phyloP scores from a whole-genome alignment of 2,113 vertebrate species.

The Paramormyrops kingsleyae region DNA sequence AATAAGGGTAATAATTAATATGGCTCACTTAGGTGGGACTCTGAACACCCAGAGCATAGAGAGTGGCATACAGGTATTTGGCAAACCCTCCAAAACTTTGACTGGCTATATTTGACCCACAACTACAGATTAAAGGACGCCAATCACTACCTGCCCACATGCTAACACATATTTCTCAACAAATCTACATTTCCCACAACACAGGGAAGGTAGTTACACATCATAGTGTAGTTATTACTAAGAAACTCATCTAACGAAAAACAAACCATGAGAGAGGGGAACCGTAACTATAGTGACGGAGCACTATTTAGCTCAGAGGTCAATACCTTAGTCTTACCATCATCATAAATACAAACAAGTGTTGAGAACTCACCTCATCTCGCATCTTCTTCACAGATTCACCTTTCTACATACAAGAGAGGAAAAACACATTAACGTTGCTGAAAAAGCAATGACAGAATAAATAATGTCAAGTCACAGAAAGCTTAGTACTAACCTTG shows the following conservation, averaged over 20 bases:
- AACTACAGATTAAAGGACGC: not conserved
- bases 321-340: not conserved
- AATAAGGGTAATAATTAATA: not conserved
- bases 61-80: not conserved
- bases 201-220: not conserved
- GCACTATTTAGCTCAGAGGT: not conserved
- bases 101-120: not conserved
- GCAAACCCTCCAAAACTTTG: not conserved
- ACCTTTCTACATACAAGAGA: slow-evolving; percentile 71
- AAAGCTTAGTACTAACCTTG: slow-evolving; percentile 52
- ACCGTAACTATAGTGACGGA: not conserved
- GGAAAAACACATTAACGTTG: not conserved
- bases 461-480: not conserved
- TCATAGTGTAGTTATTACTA: not conserved
- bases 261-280: not conserved
- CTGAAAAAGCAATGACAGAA: not conserved
- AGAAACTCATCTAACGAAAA: not conserved
- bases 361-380: slow-evolving; percentile 75
- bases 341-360: not conserved
- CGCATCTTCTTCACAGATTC: slow-evolving; percentile 99
- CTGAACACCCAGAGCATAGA: not conserved
- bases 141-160: not conserved
- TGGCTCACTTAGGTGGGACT: not conserved
- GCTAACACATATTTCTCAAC: not conserved
- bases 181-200: not conserved